Evolutionary conservation across 2,797 vertebrate genomes (phyloP), one percentile per base, ranked within the genome.

Genomic region (Molossus molossus): DNA sequence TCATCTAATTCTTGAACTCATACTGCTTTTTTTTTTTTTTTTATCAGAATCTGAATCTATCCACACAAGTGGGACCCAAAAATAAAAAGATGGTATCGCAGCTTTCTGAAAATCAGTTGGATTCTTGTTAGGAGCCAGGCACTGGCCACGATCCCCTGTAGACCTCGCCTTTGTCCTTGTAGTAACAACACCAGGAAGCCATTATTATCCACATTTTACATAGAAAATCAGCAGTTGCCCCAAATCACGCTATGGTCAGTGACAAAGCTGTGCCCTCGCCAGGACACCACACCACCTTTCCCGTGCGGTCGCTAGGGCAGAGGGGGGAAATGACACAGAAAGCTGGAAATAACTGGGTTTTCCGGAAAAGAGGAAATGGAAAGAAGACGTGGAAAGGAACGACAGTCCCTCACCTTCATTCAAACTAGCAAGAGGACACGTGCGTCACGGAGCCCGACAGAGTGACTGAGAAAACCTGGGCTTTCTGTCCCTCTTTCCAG

Each of bases 341-440:
- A 53, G 45, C 27, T 75, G 17, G 62, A 94, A 96, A 87, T 55
- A 91, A 55, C 65, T 48, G 40, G 17, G 72, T 13, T 82, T 97
- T 77, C 73, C 91, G 25, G 73, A 91, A 70, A 95, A 94, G 69
- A 87, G 81, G 37, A 97, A 96, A 80, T n/a, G 84, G 40, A 94
- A 83, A 94, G 29, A 90, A 58, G 69, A 40, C 21, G 1, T 6
- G 13, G 72, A 62, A 67, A 90, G n/a, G 73, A 82, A 75, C 4
- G 11, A 69, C 11, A 55, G 53, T 7, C 60, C 27, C 21, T 58
- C 11, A 17, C 13, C 33, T 86, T 81, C 53, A 48, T 90, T 60
- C 33, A n/a, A 82, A 53, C 40, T 17, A 65, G 62, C n/a, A 20
- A 25, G n/a, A 72, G 40, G 40, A 53, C 0, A 0, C 57, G 87